Evolutionary conservation across 2,888 invertebrate species (phyloP), one percentile per base, ranked within the genome.

Genomic region (Chymomyza fuscimana): DNA sequence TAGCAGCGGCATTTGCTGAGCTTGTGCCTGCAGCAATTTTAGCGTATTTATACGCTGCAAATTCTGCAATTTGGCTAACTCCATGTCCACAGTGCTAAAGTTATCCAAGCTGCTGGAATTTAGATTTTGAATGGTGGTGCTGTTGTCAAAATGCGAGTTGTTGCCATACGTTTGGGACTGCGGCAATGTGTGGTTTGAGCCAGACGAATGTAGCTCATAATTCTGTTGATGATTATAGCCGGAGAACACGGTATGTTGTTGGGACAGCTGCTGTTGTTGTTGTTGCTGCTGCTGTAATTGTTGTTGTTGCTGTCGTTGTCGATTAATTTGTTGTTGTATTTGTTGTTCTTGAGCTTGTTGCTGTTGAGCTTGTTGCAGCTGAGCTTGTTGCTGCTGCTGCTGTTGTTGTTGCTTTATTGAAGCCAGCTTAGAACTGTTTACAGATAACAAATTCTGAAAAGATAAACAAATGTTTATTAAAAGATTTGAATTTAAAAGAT

Each of bases 1-100:
- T n/a, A 90, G 76, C 69, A 90, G 72, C 40, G 90, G 90, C 81
- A 90, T 86, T 72, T 90, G 90, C 71, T 90, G 91, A 5, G 88
- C 77, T 67, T 89, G 89, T 0, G 86, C 86, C 69, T 91, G 91
- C 78, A 91, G 72, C 59, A 91, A 75, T 69, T 91, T 91, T 6
- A 91, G 79, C n/a, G 91, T 87, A 67, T 90, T 91, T 63, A 91
- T 83, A 4, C 91, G 86, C 70, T 91, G 91, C 66, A 91, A 73
- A 72, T 91, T 91, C 78, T 91, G 91, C 63, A 91, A 69, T 72
- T 91, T 91, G 1, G 90, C 83, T 61, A 91, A 69, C 58, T 91
- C 91, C 80, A 91, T 84, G 69, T 91, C 91, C 16, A 89, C 88
- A 61, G 71, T 79, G 32, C 77, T 67, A 51, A 87, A 86, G 67